Evolutionary conservation across 1,140 invertebrate species (phyloP), one percentile per base, ranked within the genome.

Genomic region (Capitella teleta): DNA sequence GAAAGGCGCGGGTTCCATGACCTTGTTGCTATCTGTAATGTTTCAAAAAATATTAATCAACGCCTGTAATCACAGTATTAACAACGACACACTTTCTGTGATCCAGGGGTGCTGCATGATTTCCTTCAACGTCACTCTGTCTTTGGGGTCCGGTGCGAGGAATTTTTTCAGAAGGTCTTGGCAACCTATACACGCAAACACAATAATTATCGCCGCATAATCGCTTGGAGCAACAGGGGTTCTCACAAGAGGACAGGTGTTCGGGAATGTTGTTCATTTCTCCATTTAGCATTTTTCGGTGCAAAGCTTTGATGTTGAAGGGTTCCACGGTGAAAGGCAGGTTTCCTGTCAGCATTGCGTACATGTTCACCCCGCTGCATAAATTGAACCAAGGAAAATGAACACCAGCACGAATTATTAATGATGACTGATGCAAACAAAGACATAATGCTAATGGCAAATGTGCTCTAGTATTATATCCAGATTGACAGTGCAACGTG

Each of bases 261-360:
- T 66, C 66, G 21, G 69, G 66, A 5, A 70, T 25, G 3, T 66
- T 61, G 45, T 72, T 70, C 61, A 70, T 70, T 37, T 65, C 58
- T 2, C 66, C 59, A n/a, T 57, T 57, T 23, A 66, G 47, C 69
- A 70, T 72, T 55, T 72, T 70, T 47, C 60, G 59, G 44, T 68
- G 62, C 10, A 72, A 46, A 5, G 60, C 53, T 54, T 69, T 68
- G 26, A 70, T 70, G 56, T 66, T 67, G 55, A 70, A 72, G 2
- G 69, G 69, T 34, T 70, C 61, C 12, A 70, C 68, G 18, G 68
- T 69, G 49, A 70, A 72, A 16, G 68, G 68, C 25, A 71, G 53
- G 28, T 57, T 56, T 3, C 68, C 68, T 25, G 60, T 60, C 28
- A 71, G 52, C 67, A 70, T 68, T n/a, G 62, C 66, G 53, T 59